Base-by-base conservation (phyloP, 2,113 vertebrate genomes). In the Phaetusa simplex region DNA sequence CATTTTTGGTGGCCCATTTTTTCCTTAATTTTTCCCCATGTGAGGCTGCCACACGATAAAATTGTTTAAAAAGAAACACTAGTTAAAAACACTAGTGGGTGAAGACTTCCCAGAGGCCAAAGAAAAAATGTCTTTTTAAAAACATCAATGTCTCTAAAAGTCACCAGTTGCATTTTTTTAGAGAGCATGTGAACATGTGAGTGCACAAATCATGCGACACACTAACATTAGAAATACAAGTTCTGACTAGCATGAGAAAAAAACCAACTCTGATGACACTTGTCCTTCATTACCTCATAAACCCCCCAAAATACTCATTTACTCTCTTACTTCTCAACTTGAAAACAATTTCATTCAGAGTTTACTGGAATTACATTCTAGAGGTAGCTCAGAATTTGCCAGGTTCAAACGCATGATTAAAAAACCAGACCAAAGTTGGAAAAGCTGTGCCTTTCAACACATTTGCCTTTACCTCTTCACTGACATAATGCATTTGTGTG, bases 161-260 rank as follows among this genome's bases (percentile, higher is more conserved):
- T 45, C 16, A 34, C 14, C 36, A 77, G 49, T 4, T 86, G 40
- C 40, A 15, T 56, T 77, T 67, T 66, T 65, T 45, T 17, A 34
- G 12, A 52, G 11, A 26, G 22, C 1, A 6, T 67, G 26, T 4
- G n/a, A 83, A 91, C 29, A 56, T 0, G 0, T 14, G 12, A 83
- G 42, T 16, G n/a, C 12, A 40, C 32, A 82, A n/a, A 74, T 78
- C 56, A 84, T 3, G 6, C 17, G 9, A 93, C 72, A 7, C 36
- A 55, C 29, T 47, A 78, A 53, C 6, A 12, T 32, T 3, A 85
- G 86, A 94, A 91, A 77, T 29, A 69, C 18, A 91, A 36, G 30
- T 91, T 83, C 64, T 61, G 61, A 86, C 32, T 53, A 82, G 22
- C 27, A 15, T 22, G 29, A 85, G 45, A 78, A 10, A 77, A 88